These are phyloP conservation scores for Acanthosepion esculentum DNA, from an alignment of 2,888 invertebrate genomes.

Conservation along the genomic window DNA sequence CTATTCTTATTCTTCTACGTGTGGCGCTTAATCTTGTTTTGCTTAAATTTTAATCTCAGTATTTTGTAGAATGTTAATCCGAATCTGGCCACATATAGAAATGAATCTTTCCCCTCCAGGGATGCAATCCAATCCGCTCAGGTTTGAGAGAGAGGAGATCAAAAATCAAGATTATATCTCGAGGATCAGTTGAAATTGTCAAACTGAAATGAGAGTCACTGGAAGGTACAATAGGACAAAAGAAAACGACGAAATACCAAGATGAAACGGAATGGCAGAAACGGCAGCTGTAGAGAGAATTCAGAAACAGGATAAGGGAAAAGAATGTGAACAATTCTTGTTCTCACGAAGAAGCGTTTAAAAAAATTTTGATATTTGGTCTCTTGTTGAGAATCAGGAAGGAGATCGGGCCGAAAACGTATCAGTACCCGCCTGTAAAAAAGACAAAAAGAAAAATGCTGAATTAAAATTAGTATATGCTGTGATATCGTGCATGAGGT, in stretches of 20 bases:
- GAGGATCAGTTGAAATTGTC: neutral
- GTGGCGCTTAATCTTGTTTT: neutral
- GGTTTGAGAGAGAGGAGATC: neutral
- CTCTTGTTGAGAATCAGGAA: no score
- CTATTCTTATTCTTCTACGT: neutral
- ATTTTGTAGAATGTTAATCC: neutral
- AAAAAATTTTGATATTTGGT: no score
- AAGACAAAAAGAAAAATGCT: no score
- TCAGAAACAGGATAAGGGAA: no score
- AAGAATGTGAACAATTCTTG: no score
- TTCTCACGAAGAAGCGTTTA: no score
- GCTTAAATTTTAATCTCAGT: neutral
- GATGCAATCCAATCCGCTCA: neutral
- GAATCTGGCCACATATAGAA: neutral
- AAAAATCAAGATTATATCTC: neutral
- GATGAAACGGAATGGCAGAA: no score
- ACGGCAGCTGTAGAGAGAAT: no score
- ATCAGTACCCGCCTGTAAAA: no score
- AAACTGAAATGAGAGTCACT: neutral
- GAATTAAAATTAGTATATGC: no score
- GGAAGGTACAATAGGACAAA: neutral
- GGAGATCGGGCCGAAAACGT: no score
- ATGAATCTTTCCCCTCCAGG: neutral
- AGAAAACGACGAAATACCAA: neutral
- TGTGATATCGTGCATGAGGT: no score